These are phyloP conservation scores for Gambelia wislizenii DNA, from an alignment of 2,797 vertebrate species.

Conservation along the genomic window DNA sequence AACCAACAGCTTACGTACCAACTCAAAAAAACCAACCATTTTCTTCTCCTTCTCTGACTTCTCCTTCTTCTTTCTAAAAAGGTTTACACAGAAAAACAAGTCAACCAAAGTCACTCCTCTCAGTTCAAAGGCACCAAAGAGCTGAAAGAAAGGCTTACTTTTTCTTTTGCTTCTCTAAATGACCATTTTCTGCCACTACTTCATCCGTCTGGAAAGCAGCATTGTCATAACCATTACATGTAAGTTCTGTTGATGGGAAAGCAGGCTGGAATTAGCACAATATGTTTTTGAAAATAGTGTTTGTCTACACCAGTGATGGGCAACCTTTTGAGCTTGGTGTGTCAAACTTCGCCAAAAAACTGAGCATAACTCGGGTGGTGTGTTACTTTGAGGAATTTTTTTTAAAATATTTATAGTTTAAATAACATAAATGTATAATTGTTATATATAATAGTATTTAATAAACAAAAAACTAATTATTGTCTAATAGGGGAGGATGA, in stretches of 20 bases:
- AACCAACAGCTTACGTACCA: constrained; percentile 70
- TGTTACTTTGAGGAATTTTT: no score
- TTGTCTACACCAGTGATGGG: no score
- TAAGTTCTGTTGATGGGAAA: constrained; percentile 57
- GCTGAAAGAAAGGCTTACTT: constrained; percentile 50
- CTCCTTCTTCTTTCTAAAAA: constrained; percentile 66
- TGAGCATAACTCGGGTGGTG: no score
- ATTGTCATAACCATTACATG: constrained; percentile 52
- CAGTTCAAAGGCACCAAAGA: accelerated
- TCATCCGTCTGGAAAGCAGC: constrained; percentile 68
- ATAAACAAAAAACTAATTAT: no score
- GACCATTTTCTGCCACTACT: constrained; percentile 48
- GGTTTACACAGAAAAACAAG: constrained; percentile 14
- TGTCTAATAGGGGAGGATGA: no score
- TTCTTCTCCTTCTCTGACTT: constrained; percentile 55
- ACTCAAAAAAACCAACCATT: constrained; percentile 75
- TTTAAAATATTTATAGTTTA: no score
- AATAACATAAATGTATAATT: no score
- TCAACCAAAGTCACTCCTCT: not conserved
- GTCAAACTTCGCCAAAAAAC: no score
- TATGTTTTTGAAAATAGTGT: not conserved
- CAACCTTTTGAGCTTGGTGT: no score
- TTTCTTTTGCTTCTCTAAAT: constrained; percentile 49
- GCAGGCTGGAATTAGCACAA: not conserved
- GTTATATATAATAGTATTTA: no score